phyloP scores from a whole-genome alignment of 2,797 vertebrate species.

The Catharus ustulatus region DNA sequence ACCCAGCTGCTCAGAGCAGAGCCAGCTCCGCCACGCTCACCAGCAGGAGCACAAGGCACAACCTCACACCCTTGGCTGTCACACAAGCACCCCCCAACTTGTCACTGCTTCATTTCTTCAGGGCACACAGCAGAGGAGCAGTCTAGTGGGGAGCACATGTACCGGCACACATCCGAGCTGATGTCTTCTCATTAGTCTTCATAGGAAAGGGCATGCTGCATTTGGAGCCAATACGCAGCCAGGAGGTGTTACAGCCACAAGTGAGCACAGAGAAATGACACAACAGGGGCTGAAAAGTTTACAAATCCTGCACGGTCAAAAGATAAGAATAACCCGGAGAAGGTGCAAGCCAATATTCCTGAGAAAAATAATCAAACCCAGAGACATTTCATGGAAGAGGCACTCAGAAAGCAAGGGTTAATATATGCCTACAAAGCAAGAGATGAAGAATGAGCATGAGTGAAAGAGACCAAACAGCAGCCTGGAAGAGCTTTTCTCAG shows the following conservation, averaged over 20 bases:
- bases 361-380: not conserved
- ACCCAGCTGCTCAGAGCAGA: rapidly evolving
- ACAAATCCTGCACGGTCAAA: not conserved
- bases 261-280: not conserved
- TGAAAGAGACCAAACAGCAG: not conserved
- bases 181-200: not conserved
- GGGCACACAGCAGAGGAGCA: not conserved
- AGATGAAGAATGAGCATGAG: not conserved
- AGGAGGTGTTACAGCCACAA: not conserved
- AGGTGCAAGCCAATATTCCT: not conserved
- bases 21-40: not conserved
- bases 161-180: not conserved
- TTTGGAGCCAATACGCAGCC: not conserved
- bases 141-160: not conserved
- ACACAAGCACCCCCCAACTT: not conserved
- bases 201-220: not conserved
- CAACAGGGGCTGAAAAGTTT: not conserved
- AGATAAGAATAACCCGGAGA: not conserved
- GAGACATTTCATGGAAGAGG: not conserved
- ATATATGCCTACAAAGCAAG: not conserved
- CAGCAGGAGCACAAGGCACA: not conserved
- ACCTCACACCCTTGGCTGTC: not conserved
- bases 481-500: not conserved
- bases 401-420: not conserved
- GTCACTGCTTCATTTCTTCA: not conserved